These are phyloP conservation scores for Sphenodon punctatus DNA, from an alignment of 2,797 vertebrate species.

Conservation along the genomic window DNA sequence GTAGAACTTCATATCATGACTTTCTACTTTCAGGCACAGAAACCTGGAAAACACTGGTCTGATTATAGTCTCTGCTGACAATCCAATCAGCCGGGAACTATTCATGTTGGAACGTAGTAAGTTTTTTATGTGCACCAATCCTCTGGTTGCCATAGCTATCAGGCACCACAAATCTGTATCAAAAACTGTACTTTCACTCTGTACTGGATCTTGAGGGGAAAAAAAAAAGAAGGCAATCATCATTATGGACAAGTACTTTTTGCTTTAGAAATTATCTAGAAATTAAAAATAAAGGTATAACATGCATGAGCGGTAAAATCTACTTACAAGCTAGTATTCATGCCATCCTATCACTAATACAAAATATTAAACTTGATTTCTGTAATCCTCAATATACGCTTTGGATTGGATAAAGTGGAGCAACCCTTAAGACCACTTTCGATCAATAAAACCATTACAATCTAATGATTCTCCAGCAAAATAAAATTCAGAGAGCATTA, in stretches of 20 bases:
- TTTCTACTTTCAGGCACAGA: slow-evolving; percentile 24
- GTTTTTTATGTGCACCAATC: background rate
- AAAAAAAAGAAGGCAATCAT: background rate
- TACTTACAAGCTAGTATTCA: background rate
- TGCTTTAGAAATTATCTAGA: background rate
- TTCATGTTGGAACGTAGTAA: slow-evolving; percentile 11
- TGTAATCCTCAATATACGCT: too few species aligned
- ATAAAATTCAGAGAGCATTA: too few species aligned
- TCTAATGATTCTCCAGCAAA: too few species aligned
- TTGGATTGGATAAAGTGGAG: too few species aligned
- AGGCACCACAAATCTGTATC: background rate
- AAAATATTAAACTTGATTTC: too few species aligned
- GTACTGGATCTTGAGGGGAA: background rate
- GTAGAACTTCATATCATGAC: background rate
- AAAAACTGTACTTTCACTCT: background rate
- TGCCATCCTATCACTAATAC: too few species aligned
- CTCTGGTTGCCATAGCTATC: background rate
- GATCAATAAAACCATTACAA: too few species aligned
- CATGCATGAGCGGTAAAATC: background rate
- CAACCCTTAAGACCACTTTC: too few species aligned
- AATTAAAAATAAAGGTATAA: background rate
- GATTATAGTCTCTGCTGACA: slow-evolving; percentile 4
- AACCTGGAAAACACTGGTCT: slow-evolving; percentile 17
- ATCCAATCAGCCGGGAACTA: slow-evolving; percentile 11
- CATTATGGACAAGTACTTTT: background rate